These are phyloP conservation scores for Oryzias sinensis DNA, from an alignment of 2,797 vertebrate species.

Conservation along the genomic window DNA sequence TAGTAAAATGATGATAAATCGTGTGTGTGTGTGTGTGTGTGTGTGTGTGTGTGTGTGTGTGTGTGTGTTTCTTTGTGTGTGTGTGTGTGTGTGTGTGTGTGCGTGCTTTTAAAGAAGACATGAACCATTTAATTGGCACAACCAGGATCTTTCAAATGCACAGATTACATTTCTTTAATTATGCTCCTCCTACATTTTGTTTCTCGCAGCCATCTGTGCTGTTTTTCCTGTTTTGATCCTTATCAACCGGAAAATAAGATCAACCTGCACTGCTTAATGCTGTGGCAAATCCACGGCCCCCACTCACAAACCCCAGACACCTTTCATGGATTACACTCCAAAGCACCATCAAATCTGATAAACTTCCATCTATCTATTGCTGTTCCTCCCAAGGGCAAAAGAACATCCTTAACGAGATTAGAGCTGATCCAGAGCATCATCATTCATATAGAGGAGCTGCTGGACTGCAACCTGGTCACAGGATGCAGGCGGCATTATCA, in stretches of 20 bases:
- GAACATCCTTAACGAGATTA: constrained; percentile 81
- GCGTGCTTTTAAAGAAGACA: too few relatives aligned
- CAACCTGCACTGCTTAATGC: constrained; percentile 18
- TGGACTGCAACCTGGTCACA: constrained; percentile 62
- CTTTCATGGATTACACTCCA: constrained; percentile 70
- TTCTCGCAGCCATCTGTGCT: not conserved
- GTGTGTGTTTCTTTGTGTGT: too few relatives aligned
- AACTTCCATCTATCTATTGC: constrained; percentile 63
- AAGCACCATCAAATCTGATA: constrained; percentile 77
- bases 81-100: too few relatives aligned
- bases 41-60: too few relatives aligned
- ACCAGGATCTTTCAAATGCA: not conserved
- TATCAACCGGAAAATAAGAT: constrained; percentile 29
- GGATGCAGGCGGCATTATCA: constrained; percentile 68
- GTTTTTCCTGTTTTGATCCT: constrained; percentile 12
- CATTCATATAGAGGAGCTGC: constrained; percentile 67
- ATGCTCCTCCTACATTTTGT: not conserved
- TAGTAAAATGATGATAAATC: too few relatives aligned
- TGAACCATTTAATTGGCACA: too few relatives aligned
- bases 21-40: too few relatives aligned
- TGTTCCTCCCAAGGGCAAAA: constrained; percentile 76
- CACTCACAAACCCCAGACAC: constrained; percentile 38
- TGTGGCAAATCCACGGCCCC: constrained; percentile 15
- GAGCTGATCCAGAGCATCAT: constrained; percentile 71
- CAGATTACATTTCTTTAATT: not conserved